Conservation (phyloP, 2,113 vertebrate genomes). For the Paracanthobrama guichenoti region DNA sequence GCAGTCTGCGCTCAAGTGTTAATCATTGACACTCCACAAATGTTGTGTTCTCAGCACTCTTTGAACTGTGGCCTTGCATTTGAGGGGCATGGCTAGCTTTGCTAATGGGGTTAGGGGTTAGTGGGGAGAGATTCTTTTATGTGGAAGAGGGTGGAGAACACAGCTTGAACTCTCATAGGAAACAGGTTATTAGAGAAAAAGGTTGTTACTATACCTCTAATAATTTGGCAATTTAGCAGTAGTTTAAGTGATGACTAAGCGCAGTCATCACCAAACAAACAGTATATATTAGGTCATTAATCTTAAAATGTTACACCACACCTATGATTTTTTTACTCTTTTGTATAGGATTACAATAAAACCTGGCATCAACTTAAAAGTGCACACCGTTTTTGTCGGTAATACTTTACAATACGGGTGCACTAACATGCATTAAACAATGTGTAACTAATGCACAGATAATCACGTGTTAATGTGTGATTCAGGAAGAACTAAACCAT, state of each 20-base stretch:
- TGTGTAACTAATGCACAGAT: too few relatives aligned
- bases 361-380: neutral
- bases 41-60: constrained; percentile 51
- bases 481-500: too few relatives aligned
- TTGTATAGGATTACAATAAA: neutral
- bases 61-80: constrained; percentile 60
- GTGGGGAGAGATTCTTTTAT: constrained; percentile 18
- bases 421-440: too few relatives aligned
- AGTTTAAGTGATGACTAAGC: neutral
- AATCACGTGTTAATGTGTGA: too few relatives aligned
- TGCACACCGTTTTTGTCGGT: too few relatives aligned
- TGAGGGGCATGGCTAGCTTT: constrained; percentile 14
- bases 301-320: constrained; percentile 4
- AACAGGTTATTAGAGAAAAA: constrained; percentile 17
- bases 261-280: neutral
- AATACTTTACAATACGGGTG: too few relatives aligned
- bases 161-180: constrained; percentile 14
- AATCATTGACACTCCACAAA: constrained; percentile 47
- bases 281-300: neutral
- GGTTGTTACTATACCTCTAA: neutral
- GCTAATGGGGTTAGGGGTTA: constrained; percentile 22
- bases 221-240: constrained; percentile 2
- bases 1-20: constrained; percentile 28
- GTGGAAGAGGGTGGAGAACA: constrained; percentile 32
- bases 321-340: neutral